Percentiles rank a stretch among this genome's conserved stretches.
phyloP scores from a whole-genome alignment of 2,113 vertebrate species.

The Rostratula benghalensis region DNA sequence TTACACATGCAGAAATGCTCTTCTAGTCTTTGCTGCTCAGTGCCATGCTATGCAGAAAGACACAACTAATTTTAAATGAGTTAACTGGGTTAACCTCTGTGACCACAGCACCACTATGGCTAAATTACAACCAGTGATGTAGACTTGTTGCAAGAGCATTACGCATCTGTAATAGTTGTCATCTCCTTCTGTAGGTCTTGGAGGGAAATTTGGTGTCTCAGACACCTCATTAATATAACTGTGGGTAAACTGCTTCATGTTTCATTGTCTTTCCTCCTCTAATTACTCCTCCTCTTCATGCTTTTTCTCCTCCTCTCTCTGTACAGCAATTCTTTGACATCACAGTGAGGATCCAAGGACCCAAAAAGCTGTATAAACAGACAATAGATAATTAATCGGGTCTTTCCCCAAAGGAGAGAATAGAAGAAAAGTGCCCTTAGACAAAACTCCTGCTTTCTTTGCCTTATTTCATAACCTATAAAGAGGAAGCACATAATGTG shows the following conservation, averaged over 20 bases:
- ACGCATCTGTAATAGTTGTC: constrained; percentile 31
- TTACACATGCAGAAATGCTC: background rate
- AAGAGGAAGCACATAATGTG: background rate
- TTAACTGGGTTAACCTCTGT: constrained; percentile 59
- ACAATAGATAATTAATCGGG: background rate
- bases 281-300: background rate
- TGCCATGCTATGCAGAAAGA: background rate
- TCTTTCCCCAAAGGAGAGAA: background rate
- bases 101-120: constrained; percentile 29
- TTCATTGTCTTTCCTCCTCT: constrained; percentile 18
- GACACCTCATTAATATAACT: background rate
- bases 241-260: background rate
- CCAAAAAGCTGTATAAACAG: background rate
- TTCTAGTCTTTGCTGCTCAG: constrained; percentile 2
- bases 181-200: constrained; percentile 31
- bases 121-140: constrained; percentile 44
- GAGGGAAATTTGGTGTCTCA: background rate
- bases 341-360: background rate
- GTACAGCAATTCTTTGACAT: background rate
- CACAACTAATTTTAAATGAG: constrained; percentile 39
- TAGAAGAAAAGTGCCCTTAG: background rate
- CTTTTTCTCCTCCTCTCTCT: background rate
- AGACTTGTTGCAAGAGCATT: constrained; percentile 10
- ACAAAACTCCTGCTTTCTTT: constrained; percentile 1
- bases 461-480: background rate